Evolutionary conservation across 2,888 invertebrate genomes (phyloP).

Genomic region (Anaspis maculata): DNA sequence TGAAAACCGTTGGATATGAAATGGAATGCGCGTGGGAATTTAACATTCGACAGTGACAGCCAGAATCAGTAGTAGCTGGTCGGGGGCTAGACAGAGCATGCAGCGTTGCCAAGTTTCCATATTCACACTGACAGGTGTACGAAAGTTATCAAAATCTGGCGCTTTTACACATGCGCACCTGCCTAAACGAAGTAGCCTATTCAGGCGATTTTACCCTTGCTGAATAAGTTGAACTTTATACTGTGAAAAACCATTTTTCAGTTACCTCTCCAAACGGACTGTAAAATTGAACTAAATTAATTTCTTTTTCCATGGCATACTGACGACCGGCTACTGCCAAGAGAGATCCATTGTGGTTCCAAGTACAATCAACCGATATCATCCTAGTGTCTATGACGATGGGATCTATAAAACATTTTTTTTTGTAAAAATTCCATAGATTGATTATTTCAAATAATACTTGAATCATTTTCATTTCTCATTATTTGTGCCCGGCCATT

Average conservation of each 20-base stretch:
- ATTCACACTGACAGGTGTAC: too few species aligned
- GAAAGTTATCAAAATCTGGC: too few species aligned
- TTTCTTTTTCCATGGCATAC: constrained; percentile 50
- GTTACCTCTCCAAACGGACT: constrained; percentile 75
- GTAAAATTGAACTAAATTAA: constrained; percentile 86
- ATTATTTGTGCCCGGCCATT: constrained; percentile 83
- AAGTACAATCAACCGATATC: constrained; percentile 70
- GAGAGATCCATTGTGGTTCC: constrained; percentile 90
- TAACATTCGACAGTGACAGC: too few species aligned
- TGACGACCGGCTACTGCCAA: constrained; percentile 76
- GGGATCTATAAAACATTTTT: constrained; percentile 54
- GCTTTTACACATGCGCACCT: too few species aligned
- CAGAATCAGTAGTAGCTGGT: too few species aligned
- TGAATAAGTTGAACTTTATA: not conserved
- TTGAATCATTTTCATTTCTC: constrained; percentile 81
- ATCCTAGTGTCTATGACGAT: constrained; percentile 76
- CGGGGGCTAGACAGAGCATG: too few species aligned
- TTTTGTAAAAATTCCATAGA: not conserved
- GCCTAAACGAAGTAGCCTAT: too few species aligned
- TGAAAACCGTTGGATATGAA: too few species aligned
- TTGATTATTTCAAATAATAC: constrained; percentile 46
- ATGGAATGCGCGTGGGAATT: too few species aligned
- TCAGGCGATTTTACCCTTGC: too few species aligned
- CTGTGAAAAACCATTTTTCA: not conserved
- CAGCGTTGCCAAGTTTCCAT: too few species aligned